Conservation (phyloP, 2,797 vertebrate genomes). For the Spinus olivaceus region DNA sequence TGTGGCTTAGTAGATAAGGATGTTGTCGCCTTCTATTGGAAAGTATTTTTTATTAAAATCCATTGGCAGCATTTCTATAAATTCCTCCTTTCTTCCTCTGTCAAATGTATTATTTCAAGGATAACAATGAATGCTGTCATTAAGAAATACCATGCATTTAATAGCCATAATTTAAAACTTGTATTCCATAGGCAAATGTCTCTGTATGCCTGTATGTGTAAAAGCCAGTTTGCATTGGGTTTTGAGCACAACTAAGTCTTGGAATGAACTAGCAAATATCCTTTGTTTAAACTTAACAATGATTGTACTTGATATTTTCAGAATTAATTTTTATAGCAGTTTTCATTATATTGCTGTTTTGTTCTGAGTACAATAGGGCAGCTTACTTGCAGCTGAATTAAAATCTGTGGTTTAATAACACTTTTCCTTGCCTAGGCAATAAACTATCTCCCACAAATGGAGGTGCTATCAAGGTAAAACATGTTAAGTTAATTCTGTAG, state of each 20-base stretch:
- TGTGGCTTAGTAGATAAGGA: conserved; percentile 18
- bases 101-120: conserved; percentile 21
- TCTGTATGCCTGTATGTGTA: neutral
- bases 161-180: conserved; percentile 34
- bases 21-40: neutral
- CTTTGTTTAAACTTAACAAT: conserved; percentile 42
- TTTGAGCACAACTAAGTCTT: neutral
- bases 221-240: conserved; percentile 11
- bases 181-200: neutral
- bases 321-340: conserved; percentile 35
- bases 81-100: neutral
- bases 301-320: conserved; percentile 40
- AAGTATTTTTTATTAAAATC: conserved; percentile 36
- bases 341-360: conserved; percentile 13
- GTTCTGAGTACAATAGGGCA: neutral
- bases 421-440: conserved; percentile 17
- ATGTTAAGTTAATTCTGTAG: conserved; percentile 13
- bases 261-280: neutral
- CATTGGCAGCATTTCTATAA: neutral
- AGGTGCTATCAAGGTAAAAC: conserved; percentile 29
- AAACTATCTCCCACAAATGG: neutral
- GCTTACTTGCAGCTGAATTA: conserved; percentile 14
- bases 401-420: conserved; percentile 35
- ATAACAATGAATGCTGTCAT: conserved; percentile 29
- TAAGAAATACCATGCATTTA: conserved; percentile 29